Conservation (phyloP, 2,888 invertebrate genomes). For the Bibio marci region DNA sequence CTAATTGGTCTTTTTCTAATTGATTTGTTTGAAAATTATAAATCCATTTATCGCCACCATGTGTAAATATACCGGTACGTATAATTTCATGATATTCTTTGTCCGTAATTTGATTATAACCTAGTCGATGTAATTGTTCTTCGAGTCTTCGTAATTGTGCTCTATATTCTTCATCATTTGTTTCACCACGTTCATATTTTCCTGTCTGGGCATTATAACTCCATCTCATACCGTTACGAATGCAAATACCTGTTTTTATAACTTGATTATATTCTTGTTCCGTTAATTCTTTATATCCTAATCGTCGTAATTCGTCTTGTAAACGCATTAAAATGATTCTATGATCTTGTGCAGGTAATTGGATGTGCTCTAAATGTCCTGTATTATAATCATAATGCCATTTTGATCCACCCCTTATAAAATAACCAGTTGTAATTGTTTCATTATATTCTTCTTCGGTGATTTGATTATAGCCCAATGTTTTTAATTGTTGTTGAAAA, state of each 20-base stretch:
- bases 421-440: not conserved
- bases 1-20: slow-evolving; percentile 1
- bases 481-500: not conserved
- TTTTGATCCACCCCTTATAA: not conserved
- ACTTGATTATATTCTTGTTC: not conserved
- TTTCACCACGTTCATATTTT: not conserved
- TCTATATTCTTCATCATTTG: not conserved
- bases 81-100: slow-evolving; percentile 2
- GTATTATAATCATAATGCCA: slow-evolving; percentile 2
- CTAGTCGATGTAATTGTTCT: not conserved
- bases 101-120: slow-evolving; percentile 2
- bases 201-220: not conserved
- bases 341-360: no score
- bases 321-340: not conserved
- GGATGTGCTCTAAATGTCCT: not conserved
- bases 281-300: slow-evolving; percentile 1
- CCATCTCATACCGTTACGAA: slow-evolving; percentile 2
- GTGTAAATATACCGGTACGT: not conserved
- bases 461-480: not conserved
- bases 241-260: slow-evolving; percentile 1
- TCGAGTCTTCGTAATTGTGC: not conserved
- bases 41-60: not conserved
- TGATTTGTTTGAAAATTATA: not conserved
- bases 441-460: slow-evolving; percentile 3
- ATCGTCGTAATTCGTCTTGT: not conserved